Evolutionary conservation across 2,888 invertebrate species (phyloP), one percentile per base, ranked within the genome.

Genomic region (Lasiommata megera): DNA sequence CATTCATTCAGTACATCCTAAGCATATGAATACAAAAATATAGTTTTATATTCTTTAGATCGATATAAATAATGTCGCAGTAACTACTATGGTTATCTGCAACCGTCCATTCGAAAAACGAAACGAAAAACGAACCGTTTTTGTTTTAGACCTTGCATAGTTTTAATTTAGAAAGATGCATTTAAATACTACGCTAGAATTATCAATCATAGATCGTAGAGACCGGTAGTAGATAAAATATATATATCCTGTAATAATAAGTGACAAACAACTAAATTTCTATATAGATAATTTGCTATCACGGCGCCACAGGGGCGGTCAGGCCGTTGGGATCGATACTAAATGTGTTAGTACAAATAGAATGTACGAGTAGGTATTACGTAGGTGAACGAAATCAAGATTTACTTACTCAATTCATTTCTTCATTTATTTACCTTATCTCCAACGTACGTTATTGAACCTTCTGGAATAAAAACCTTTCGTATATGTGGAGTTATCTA

Each of bases 301-400:
- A 67, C 65, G 82, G 82, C 82, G 82, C 79, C 84, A 67, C 53
- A 50, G 59, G 58, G 82, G 53, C 82, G 79, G 71, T 69, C 72
- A 64, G 56, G 47, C 18, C 11, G 12, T 34, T 40, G 61, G 57
- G 76, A 82, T 81, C 82, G 73, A 82, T 83, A 76, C 60, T 58
- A 61, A 67, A 57, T 46, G 52, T 56, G 54, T 54, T 58, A 59
- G 55, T 62, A 51, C 64, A 67, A 75, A 76, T 76, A 72, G 74
- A 74, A 23, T 23, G 23, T 23, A 23, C 23, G 2, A 23, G n/a
- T n/a, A 23, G 23, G 23, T 23, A 23, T 23, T 23, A 78, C 73
- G 67, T 77, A 71, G 74, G 75, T 76, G 71, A 70, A 56, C 58
- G 28, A 54, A 54, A 56, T 56, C 38, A 52, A 48, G 60, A 55